Conservation (phyloP, 1,140 invertebrate species). For the Eriocheir sinensis region DNA sequence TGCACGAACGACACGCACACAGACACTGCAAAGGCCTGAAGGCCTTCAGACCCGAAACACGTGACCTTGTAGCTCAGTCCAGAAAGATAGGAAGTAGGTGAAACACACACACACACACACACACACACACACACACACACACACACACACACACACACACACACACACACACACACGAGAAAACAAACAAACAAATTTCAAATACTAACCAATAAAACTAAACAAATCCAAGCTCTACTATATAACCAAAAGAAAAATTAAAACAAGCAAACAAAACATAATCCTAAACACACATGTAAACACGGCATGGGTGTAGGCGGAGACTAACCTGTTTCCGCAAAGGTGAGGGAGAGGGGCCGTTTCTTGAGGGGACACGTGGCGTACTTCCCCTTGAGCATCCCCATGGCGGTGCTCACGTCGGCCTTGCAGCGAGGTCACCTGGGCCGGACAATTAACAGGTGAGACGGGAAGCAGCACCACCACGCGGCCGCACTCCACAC, state of each 20-base stretch:
- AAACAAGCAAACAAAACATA: background rate
- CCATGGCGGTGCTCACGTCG: conserved; percentile 53
- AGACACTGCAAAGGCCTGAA: too few relatives aligned
- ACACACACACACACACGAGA: background rate
- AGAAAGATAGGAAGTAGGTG: too few relatives aligned
- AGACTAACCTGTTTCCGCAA: conserved; percentile 51
- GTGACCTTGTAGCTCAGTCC: too few relatives aligned
- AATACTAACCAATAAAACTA: too few relatives aligned
- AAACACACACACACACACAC: conserved; percentile 34
- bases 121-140: conserved; percentile 51
- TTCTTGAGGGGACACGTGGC: conserved; percentile 70
- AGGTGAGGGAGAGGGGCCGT: conserved; percentile 54
- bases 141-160: conserved; percentile 40
- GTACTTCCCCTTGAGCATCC: conserved; percentile 68
- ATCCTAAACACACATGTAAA: background rate
- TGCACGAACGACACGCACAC: background rate
- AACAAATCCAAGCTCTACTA: background rate
- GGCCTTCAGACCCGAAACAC: too few relatives aligned
- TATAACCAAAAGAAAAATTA: background rate
- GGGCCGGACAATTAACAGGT: background rate
- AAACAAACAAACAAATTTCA: background rate
- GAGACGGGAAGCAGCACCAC: background rate
- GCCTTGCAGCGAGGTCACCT: background rate
- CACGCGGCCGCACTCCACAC: background rate
- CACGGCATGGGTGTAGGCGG: background rate